These are phyloP conservation scores for Leguminivora glycinivorella DNA, from an alignment of 1,140 invertebrate species.

Conservation along the genomic window DNA sequence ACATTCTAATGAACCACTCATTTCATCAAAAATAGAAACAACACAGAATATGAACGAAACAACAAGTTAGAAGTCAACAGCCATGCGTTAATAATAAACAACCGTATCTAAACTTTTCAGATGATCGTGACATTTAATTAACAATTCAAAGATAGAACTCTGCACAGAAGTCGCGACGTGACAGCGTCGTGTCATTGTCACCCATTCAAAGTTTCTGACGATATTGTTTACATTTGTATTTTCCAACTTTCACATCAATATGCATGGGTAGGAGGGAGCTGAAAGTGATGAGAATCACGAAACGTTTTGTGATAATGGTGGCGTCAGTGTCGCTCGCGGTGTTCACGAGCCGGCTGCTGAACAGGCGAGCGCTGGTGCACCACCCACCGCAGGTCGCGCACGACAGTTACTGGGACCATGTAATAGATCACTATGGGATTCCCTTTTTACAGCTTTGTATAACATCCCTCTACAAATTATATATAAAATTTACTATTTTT, in stretches of 20 bases:
- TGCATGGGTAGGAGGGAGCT: constrained; percentile 17
- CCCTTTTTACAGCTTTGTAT: constrained; percentile 46
- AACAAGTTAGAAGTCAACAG: background rate
- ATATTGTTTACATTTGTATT: constrained; percentile 26
- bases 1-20: too few species aligned
- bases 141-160: constrained; percentile 21
- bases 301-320: constrained; percentile 34
- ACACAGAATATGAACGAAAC: background rate
- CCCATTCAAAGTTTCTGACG: constrained; percentile 21
- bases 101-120: background rate
- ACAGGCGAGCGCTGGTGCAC: constrained; percentile 5
- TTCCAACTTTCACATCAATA: constrained; percentile 22
- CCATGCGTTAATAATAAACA: background rate
- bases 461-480: constrained; percentile 47
- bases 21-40: background rate
- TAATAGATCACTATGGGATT: constrained; percentile 46
- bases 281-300: constrained; percentile 30
- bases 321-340: constrained; percentile 33
- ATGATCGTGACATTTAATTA: background rate
- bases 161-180: constrained; percentile 7
- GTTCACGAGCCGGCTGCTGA: constrained; percentile 38
- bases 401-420: constrained; percentile 45
- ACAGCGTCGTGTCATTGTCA: constrained; percentile 20
- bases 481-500: constrained; percentile 47
- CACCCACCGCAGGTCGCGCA: constrained; percentile 34